Conservation (phyloP, 2,113 vertebrate genomes). For the Pelodiscus sinensis region DNA sequence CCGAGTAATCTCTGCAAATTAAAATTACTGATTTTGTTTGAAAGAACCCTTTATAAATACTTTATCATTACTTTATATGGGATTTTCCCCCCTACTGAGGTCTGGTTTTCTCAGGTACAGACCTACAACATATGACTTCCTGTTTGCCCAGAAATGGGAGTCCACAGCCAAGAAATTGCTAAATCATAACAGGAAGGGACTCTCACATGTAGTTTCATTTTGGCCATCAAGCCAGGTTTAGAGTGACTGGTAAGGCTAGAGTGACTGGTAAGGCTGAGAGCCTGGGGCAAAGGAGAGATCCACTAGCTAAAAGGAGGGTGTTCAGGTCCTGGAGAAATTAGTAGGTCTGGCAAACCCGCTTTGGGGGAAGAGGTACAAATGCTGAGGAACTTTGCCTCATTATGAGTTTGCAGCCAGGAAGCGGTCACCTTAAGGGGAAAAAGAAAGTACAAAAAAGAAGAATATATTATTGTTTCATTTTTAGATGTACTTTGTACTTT, state of each 20-base stretch:
- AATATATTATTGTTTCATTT: neutral
- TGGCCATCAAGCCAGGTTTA: neutral
- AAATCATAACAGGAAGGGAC: rapidly evolving
- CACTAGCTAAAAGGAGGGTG: neutral
- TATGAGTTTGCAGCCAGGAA: neutral
- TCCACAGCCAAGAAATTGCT: rapidly evolving
- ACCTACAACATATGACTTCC: neutral
- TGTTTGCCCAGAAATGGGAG: rapidly evolving
- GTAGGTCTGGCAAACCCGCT: neutral
- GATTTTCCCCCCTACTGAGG: neutral
- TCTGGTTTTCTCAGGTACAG: neutral
- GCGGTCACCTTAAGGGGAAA: neutral
- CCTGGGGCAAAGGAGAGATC: neutral
- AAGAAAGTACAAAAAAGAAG: neutral
- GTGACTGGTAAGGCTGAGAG: neutral
- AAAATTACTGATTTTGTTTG: neutral
- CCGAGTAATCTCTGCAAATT: neutral
- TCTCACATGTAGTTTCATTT: neutral
- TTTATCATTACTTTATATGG: neutral
- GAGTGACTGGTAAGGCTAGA: neutral
- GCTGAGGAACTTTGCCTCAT: neutral
- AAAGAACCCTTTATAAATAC: neutral
- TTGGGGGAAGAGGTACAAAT: neutral
- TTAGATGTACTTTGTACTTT: no score
- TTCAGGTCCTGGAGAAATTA: neutral